Conservation (phyloP, 92 coral and sea anemone species). For the Zoanthus sansibaricus region DNA sequence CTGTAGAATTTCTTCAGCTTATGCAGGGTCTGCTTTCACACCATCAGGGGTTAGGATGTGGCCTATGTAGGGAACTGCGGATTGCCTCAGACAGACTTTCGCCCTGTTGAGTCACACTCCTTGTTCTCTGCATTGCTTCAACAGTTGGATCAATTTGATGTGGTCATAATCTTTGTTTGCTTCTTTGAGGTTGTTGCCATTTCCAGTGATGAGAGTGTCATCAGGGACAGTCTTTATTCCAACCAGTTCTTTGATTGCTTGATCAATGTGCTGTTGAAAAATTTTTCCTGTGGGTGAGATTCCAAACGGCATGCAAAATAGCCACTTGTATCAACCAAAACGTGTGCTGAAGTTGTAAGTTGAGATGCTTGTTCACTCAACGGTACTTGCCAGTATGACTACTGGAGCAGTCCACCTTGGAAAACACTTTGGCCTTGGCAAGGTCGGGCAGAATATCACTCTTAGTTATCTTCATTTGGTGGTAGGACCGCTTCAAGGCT, state of each 20-base stretch:
- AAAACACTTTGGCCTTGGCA: slow-evolving; percentile 41
- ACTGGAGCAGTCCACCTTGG: slow-evolving; percentile 48
- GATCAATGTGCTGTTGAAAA: neutral
- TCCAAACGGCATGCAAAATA: too few relatives aligned
- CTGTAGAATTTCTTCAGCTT: too few relatives aligned
- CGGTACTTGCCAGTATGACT: slow-evolving; percentile 44
- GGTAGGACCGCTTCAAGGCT: slow-evolving; percentile 45
- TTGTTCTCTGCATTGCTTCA: slow-evolving; percentile 34
- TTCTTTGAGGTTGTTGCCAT: slow-evolving; percentile 38
- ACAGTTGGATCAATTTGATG: neutral
- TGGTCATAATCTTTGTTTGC: slow-evolving; percentile 35
- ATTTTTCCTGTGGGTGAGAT: too few relatives aligned
- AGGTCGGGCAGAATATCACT: slow-evolving; percentile 30
- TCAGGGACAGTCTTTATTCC: slow-evolving; percentile 6
- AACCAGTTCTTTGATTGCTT: neutral
- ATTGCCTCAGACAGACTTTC: slow-evolving; percentile 36
- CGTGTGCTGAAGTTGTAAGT: too few relatives aligned
- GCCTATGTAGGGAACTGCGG: slow-evolving; percentile 43
- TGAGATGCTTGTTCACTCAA: neutral
- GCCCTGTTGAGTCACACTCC: slow-evolving; percentile 24
- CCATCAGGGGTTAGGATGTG: slow-evolving; percentile 39
- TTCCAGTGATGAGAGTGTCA: slow-evolving; percentile 28
- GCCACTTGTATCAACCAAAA: too few relatives aligned
- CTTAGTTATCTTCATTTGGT: slow-evolving; percentile 45
- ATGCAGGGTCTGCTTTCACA: slow-evolving; percentile 46